phyloP scores from a whole-genome alignment of 2,113 vertebrate genomes.

The Willisornis vidua region DNA sequence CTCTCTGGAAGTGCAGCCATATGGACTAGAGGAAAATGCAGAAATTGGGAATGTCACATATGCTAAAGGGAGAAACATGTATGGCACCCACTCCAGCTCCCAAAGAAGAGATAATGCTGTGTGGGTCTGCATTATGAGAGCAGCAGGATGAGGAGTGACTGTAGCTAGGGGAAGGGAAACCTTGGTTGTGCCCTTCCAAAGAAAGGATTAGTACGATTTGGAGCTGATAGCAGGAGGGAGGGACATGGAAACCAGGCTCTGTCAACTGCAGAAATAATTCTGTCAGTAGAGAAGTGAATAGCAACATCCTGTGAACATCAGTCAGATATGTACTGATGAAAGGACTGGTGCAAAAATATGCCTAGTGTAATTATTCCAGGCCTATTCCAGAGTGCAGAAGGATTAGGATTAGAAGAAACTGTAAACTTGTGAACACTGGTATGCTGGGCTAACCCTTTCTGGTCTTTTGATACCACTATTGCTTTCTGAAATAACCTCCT shows the following conservation, averaged over 20 bases:
- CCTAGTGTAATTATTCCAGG: background rate
- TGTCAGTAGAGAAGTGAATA: background rate
- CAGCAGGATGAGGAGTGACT: background rate
- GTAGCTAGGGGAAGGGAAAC: background rate
- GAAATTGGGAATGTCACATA: background rate
- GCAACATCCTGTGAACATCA: background rate
- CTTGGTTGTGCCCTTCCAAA: background rate
- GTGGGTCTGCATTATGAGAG: background rate
- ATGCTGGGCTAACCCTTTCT: background rate
- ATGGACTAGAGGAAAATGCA: background rate
- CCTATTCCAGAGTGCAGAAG: background rate
- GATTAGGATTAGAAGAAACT: background rate
- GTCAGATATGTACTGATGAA: background rate
- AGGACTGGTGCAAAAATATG: background rate
- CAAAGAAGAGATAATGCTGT: background rate
- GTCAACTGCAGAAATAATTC: constrained; percentile 1
- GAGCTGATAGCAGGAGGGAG: background rate
- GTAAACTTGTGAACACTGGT: background rate
- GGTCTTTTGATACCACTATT: background rate
- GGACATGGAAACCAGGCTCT: background rate
- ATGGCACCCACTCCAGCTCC: background rate
- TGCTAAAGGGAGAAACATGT: background rate
- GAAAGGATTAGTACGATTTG: background rate
- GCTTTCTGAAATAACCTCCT: background rate
- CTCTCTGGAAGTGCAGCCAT: background rate